Conservation (phyloP, 2,113 vertebrate species). For the Catharus fuscescens region DNA sequence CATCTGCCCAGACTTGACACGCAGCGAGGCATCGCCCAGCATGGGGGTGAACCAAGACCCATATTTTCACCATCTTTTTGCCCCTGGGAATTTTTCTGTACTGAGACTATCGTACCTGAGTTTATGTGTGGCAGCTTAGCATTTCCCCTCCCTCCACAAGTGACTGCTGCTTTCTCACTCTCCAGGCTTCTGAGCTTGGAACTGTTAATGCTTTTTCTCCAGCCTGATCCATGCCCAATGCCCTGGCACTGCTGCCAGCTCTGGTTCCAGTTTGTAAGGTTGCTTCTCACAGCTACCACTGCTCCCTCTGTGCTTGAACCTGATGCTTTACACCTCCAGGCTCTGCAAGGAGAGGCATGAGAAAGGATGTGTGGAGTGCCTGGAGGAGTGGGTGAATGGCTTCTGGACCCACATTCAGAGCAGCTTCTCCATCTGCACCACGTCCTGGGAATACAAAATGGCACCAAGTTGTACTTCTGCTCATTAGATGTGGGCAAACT, state of each 20-base stretch:
- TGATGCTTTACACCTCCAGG: not conserved
- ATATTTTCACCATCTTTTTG: not conserved
- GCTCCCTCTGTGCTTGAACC: not conserved
- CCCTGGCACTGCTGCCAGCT: not conserved
- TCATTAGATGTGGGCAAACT: constrained; percentile 61
- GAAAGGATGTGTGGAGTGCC: not conserved
- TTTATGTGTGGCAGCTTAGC: not conserved
- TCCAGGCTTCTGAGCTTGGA: not conserved
- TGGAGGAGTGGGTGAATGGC: not conserved
- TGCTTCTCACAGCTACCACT: not conserved
- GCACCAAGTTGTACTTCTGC: not conserved
- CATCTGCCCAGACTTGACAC: not conserved
- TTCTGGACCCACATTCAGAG: not conserved
- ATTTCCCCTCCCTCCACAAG: not conserved
- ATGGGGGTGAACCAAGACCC: not conserved
- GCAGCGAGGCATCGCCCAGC: not conserved
- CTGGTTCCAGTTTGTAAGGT: not conserved
- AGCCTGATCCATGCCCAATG: not conserved
- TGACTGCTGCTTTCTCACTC: not conserved
- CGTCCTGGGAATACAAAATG: not conserved
- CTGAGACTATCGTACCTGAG: not conserved
- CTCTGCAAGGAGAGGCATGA: not conserved
- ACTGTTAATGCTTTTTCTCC: not conserved
- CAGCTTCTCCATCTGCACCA: constrained; percentile 27
- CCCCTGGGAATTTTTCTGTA: not conserved